A percentile compares a stretch with the other conserved stretches of the same genome.
Conservation (phyloP, 2,797 vertebrate genomes). For the Falco berigora region DNA sequence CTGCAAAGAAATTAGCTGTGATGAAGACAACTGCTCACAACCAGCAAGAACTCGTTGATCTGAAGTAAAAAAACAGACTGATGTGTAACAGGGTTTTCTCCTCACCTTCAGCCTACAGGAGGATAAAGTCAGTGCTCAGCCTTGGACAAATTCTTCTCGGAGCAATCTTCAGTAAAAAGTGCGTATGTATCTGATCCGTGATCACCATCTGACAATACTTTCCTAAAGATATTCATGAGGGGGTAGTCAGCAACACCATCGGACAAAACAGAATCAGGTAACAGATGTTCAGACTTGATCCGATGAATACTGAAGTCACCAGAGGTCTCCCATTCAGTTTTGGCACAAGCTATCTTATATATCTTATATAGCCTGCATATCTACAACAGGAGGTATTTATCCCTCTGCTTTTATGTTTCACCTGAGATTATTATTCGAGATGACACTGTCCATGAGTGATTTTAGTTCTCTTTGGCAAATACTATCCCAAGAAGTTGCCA, state of each 20-base stretch:
- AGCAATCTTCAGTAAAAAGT: background rate
- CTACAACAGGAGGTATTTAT: background rate
- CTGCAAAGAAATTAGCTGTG: background rate
- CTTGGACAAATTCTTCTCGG: background rate
- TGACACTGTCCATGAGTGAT: fast-evolving
- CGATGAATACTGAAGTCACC: background rate
- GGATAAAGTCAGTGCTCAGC: background rate
- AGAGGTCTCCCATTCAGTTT: background rate
- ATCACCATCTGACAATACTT: background rate
- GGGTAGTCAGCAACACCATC: background rate
- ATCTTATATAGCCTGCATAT: background rate
- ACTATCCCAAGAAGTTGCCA: background rate
- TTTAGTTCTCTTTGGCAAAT: background rate
- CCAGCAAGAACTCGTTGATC: background rate
- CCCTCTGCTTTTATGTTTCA: background rate
- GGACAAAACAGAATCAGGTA: background rate
- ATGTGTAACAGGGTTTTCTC: background rate
- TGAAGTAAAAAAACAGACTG: background rate
- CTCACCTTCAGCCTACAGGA: background rate
- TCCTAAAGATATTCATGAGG: background rate
- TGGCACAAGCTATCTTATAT: background rate
- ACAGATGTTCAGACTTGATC: background rate
- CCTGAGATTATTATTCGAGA: background rate
- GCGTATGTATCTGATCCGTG: fast-evolving
- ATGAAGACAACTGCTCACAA: background rate